Evolutionary conservation across 2,113 vertebrate genomes (phyloP), one percentile per base, ranked within the genome.

Genomic region (Pelmatolapia mariae): DNA sequence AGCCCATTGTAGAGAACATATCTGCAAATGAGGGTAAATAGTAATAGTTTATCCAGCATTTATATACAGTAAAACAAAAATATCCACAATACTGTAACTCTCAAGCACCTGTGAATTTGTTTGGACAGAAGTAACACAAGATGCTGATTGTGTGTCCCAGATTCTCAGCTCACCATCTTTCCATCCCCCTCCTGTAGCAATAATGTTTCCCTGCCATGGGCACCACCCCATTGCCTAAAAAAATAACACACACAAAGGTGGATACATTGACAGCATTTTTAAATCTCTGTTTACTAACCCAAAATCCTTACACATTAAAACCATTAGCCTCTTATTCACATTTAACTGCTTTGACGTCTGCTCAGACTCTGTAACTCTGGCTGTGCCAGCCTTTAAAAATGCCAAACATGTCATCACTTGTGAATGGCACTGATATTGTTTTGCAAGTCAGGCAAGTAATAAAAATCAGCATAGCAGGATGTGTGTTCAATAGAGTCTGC

Each of bases 1-100:
- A 73, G 96, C 89, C 96, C 96, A 97, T 43, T 88, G 78, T n/a
- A 98, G 93, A 38, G 95, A 97, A 89, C 97, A 98, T 78, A 98
- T 96, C 97, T 97, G 90, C 38, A 92, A 26, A 13, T 16, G 4
- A 43, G 31, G 83, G 11, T n/a, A 47, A 85, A 78, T 18, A 7
- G 4, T 18, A 36, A 18, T 7, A n/a, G 3, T 80, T 7, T 10
- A 3, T 31, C 6, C 5, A 4, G 18, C 5, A 31, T 80, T 3
- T 31, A 19, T 4, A 57, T 38, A 52, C 4, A 52, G 13, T 11
- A 8, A 73, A 82, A n/a, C 12, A 10, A 4, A 22, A 8, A 24
- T 18, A n/a, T 26, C 24, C 15, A 10, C 26, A 26, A 7, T 0
- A 18, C 9, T 63, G n/a, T 18, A 3, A 71, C 13, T 50, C 22